Evolutionary conservation across 2,113 vertebrate species (phyloP), one percentile per base, ranked within the genome.

Genomic region (Lanius collurio): DNA sequence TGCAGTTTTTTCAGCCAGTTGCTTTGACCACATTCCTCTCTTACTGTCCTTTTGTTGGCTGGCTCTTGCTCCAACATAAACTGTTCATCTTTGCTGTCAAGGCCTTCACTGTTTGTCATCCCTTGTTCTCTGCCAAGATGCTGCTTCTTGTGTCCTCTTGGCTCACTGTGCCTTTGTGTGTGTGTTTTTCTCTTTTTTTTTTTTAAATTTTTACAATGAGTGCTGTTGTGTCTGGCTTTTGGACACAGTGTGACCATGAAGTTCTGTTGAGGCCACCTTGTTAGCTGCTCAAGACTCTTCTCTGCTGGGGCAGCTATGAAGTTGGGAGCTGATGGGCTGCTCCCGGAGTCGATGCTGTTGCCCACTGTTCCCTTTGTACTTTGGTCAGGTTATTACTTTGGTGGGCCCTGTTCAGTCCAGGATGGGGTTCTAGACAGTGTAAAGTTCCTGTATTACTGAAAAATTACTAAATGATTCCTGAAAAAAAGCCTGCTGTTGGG

Each of bases 11-110:
- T 83, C 35, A 85, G 53, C 63, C 8, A 3, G 5, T 92, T 67
- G 63, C 82, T 93, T 91, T 91, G 81, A 73, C 89, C 87, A 46
- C 8, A 22, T 92, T 93, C 83, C 76, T 70, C 87, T 88, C 52
- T 83, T 39, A 86, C 9, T 96, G 82, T 94, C 70, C 90, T 95
- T 95, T 94, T 94, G 90, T 95, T 91, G 81, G 76, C 79, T 67
- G 11, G 59, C 73, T 91, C 47, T 53, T 93, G 76, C 84, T 93
- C 78, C 82, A 90, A 14, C 82, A 86, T 30, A 91, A 95, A 91
- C 82, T 90, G 90, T 86, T 95, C 88, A 52, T 96, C 93, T 90
- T 91, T 59, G 68, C 92, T 90, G 64, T 96, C 93, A 96, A 93
- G 94, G 93, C 95, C 47, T 63, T 90, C 37, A 59, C 71, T 94